Evolutionary conservation across 2,888 invertebrate genomes (phyloP), one percentile per base, ranked within the genome.

Genomic region (Phaonia tiefii): DNA sequence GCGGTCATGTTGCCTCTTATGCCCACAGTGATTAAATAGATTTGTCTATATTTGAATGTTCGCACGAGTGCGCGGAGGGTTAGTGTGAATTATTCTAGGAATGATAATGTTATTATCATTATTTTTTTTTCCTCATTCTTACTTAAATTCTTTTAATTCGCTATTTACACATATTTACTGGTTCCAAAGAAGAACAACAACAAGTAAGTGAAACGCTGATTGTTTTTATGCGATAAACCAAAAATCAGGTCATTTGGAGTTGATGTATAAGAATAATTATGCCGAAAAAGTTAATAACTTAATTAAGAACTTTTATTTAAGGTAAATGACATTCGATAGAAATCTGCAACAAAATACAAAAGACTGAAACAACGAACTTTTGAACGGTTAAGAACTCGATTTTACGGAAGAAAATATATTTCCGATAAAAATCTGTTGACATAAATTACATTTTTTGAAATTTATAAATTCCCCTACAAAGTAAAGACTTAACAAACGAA

Each of bases 41-140:
- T 63, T 63, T 63, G 63, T 42, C 63, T 39, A 63, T 63, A 63
- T 63, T 63, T 42, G 42, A 42, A 22, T 42, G 1, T 39, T 8
- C 22, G 51, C 22, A 63, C 20, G 13, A 10, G 42, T 63, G 20
- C 20, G 8, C 51, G 22, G 5, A 11, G 63, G 67, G 66, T 63
- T 63, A 56, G 56, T 58, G 49, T 69, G 46, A 80, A 80, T 51
- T 67, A 77, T 80, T 80, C 80, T 49, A 25, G 44, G 80, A 77
- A 80, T 80, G 80, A 80, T 80, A 80, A 80, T 80, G 74, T 77
- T 77, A 74, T 71, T 58, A 80, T 80, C 74, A 77, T 74, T 70
- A 54, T 74, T 77, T 60, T 5, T 54, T 51, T 51, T 22, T 5
- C 25, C 20, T 51, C 20, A 8, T 31, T 51, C 20, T 51, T 51